Base-by-base conservation (phyloP, 1,140 invertebrate genomes). In the Aphaenogaster floridana region DNA sequence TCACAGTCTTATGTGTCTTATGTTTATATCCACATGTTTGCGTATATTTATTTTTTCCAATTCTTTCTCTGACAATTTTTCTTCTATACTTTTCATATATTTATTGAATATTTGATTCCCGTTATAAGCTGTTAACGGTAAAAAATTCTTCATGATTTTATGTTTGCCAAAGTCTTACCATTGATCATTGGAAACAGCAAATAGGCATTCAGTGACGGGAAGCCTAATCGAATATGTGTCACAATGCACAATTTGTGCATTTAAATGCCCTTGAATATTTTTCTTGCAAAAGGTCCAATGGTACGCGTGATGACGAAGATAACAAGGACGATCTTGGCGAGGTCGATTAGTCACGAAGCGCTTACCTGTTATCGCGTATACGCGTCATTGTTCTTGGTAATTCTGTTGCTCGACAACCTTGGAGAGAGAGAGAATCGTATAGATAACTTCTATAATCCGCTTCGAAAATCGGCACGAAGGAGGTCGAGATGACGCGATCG, bases 341-440 rank as follows among this genome's bases (percentile, higher is more conserved):
- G 89, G 89, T 69, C 80, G 89, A 90, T 91, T 91, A 91, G 76
- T 91, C 89, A 90, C 13, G 45, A 61, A 81, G 78, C 69, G 61
- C 57, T 90, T 81, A 83, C 52, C 50, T 45, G 86, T 88, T 91
- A 91, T 91, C 89, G 74, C 63, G 76, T 36, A 83, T 61, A 81
- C 63, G 86, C 89, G 89, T 91, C 86, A 90, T 91, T 91, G 81
- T 91, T 91, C 89, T 72, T 17, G 42, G 74, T 90, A 91, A 90
- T 90, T 59, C 78, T 86, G 52, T 89, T 52, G 69, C 50, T 81
- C 28, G 45, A 52, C 28, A 52, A n/a, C n/a, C 21, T 57, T 15
- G 28, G 8, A 48, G 52, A 66, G 17, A 28, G 28, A 45, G 39
- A 68, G 39, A 83, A 80, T 80, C 36, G n/a, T 69, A 21, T 21